A percentile compares a stretch with the other conserved stretches of the same genome.
These are phyloP conservation scores for Folsomia manolachei DNA, from an alignment of 2,888 invertebrate species.

Conservation along the genomic window DNA sequence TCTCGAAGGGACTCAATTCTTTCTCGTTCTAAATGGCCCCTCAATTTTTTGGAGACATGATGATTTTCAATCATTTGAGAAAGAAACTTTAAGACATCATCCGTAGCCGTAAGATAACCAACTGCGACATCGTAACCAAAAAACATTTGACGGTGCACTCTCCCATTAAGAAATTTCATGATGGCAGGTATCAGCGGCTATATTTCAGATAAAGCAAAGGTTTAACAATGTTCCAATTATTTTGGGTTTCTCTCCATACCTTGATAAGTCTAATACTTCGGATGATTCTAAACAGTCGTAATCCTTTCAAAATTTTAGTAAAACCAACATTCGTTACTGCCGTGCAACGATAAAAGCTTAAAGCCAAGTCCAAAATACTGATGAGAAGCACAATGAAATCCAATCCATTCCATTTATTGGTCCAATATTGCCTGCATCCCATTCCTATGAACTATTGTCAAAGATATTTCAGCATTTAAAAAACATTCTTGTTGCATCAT, in stretches of 20 bases:
- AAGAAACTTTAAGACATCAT: constrained; percentile 61
- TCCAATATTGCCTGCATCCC: constrained; percentile 55
- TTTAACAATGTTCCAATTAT: background rate
- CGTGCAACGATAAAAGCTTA: constrained; percentile 13
- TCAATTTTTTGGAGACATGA: constrained; percentile 52
- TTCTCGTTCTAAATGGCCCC: constrained; percentile 48
- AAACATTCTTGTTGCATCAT: no score
- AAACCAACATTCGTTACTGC: constrained; percentile 52
- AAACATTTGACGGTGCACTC: constrained; percentile 61
- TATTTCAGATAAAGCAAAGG: constrained; percentile 22
- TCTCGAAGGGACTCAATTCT: constrained; percentile 59
- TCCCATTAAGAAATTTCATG: constrained; percentile 59
- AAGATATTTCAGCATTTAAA: no score
- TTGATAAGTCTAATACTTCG: constrained; percentile 57
- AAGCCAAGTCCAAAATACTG: constrained; percentile 52
- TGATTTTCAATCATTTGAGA: constrained; percentile 58
- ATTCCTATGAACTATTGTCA: no score
- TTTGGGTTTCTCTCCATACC: constrained; percentile 48
- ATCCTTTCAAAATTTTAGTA: constrained; percentile 57
- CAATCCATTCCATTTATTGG: constrained; percentile 60
- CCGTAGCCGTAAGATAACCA: constrained; percentile 64
- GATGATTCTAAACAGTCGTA: constrained; percentile 57
- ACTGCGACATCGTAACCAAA: constrained; percentile 65
- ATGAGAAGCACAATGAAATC: constrained; percentile 59
- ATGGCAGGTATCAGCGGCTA: constrained; percentile 58